phyloP scores from a whole-genome alignment of 2,888 invertebrate species.

The Vesta saturnalis region DNA sequence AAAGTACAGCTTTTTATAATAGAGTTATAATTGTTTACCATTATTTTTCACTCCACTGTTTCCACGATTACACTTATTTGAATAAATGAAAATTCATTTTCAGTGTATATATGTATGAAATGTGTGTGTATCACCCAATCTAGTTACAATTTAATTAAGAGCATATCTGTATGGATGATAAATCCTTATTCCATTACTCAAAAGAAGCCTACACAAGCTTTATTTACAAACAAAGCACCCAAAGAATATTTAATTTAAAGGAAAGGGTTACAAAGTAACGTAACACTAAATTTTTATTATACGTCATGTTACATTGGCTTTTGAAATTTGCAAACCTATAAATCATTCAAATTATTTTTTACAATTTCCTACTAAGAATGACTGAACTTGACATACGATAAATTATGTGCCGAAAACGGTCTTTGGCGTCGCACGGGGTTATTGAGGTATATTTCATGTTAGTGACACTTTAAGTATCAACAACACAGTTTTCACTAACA shows the following conservation, averaged over 20 bases:
- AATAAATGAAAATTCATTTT: neutral
- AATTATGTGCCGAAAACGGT: constrained; percentile 14
- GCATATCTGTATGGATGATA: too few species aligned
- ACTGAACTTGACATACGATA: constrained; percentile 15
- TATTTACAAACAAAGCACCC: too few species aligned
- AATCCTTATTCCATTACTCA: too few species aligned
- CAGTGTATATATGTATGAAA: too few species aligned
- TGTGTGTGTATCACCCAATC: too few species aligned
- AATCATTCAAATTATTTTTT: constrained; percentile 14
- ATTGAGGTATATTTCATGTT: constrained; percentile 15
- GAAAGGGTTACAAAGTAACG: neutral
- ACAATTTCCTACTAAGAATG: constrained; percentile 15
- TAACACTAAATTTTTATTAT: constrained; percentile 9
- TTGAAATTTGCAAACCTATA: constrained; percentile 6
- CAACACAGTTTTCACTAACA: constrained; percentile 8
- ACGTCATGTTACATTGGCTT: neutral
- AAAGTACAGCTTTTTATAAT: neutral
- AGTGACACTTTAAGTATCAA: constrained; percentile 12
- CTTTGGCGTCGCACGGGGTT: constrained; percentile 12
- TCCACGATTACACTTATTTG: neutral
- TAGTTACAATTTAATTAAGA: too few species aligned
- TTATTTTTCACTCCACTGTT: neutral
- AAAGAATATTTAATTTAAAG: too few species aligned
- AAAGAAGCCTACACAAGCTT: too few species aligned
- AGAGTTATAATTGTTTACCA: neutral